Conservation (phyloP, 2,113 vertebrate species). For the Greenwoodochromis staneri region DNA sequence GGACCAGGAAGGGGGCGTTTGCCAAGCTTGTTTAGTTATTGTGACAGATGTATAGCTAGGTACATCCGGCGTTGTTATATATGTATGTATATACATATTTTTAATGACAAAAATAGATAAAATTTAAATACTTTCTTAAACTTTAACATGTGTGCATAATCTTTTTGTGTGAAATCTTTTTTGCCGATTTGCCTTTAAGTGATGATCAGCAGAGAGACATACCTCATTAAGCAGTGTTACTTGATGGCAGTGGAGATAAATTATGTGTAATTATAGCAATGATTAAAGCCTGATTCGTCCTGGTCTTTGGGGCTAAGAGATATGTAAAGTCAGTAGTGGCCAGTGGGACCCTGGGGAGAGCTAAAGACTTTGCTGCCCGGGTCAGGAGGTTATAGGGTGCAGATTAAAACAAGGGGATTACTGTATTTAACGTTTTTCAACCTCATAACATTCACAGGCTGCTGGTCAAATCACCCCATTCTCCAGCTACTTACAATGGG, state of each 20-base stretch:
- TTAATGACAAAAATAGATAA: not conserved
- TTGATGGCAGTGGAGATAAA: constrained; percentile 71
- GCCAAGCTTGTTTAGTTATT: constrained; percentile 34
- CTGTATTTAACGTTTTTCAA: constrained; percentile 65
- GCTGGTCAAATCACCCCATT: constrained; percentile 64
- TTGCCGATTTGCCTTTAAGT: constrained; percentile 50
- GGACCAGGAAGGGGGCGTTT: constrained; percentile 29
- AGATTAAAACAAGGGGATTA: constrained; percentile 75
- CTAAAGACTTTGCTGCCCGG: constrained; percentile 49
- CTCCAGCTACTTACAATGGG: constrained; percentile 22
- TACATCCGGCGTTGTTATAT: not conserved
- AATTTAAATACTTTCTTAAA: not conserved
- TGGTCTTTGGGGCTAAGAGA: constrained; percentile 55
- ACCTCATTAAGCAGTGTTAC: constrained; percentile 66
- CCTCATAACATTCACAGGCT: constrained; percentile 60
- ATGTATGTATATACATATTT: not conserved
- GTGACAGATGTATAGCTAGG: constrained; percentile 9
- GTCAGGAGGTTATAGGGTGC: constrained; percentile 67
- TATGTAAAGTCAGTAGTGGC: constrained; percentile 52
- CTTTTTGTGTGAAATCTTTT: not conserved
- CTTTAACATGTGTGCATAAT: not conserved
- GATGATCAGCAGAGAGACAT: constrained; percentile 48
- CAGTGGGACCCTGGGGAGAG: constrained; percentile 55
- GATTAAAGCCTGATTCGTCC: constrained; percentile 64
- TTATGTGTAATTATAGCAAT: constrained; percentile 69